Base-by-base conservation (phyloP, 2,888 invertebrate species). In the Chloroclystis v-ata region DNA sequence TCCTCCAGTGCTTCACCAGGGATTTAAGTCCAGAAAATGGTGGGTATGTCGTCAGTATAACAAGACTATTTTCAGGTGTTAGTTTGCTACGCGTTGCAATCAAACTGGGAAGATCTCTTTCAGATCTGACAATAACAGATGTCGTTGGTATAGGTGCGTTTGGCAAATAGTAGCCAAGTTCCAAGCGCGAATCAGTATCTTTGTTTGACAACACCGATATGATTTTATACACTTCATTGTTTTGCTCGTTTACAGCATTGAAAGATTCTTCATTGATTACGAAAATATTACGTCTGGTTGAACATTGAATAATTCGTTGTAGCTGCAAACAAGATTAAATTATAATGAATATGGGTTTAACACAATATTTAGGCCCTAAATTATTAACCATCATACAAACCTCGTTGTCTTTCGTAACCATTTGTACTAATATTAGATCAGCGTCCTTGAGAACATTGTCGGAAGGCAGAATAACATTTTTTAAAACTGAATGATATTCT, bases 1-100 rank as follows among this genome's bases (percentile, higher is more conserved):
- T 59, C 28, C 63, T 56, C 70, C 70, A 69, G 13, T 43, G 16
- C 4, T 38, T 56, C 4, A 70, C 47, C 5, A 69, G 50, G 11
- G 60, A 50, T 11, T 54, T 63, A 6, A 69, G 56, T 2, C 63
- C 61, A 9, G 48, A 9, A 2, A 60, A 49, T 5, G 61, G 28
- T 9, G 67, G 69, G 11, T 67, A 59, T 7, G 55, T 38, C 1
- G 69, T 25, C 16, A 68, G 28, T 9, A 69, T 46, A 1, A 62
- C 40, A 1, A 69, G 58, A 7, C 55, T 54, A 28, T 56, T 62
- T 8, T 49, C 46, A 20, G 44, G 1, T 6, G 48, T 8, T 3
- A 63, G 38, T 20, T 40, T 51, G 28, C 45, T 52, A 4, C 54
- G 59, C 3, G 59, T 55, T 4, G 54, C 41, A 1, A 13, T 56